These are phyloP conservation scores for Phoeniculus purpureus DNA, from an alignment of 2,797 vertebrate species.

Conservation along the genomic window DNA sequence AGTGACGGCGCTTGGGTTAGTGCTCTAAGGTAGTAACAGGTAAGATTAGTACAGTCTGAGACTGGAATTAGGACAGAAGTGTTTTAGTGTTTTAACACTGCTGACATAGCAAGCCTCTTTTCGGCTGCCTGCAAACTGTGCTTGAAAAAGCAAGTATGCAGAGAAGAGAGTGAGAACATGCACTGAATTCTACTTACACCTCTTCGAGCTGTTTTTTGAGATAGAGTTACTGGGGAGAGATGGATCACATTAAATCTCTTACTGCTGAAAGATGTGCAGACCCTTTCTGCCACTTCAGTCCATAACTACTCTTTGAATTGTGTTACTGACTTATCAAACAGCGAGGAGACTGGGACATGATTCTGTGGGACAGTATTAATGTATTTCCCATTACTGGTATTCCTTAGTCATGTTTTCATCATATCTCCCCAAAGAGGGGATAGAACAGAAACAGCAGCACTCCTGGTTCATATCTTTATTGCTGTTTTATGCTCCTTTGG, in stretches of 20 bases:
- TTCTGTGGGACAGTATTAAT: not conserved
- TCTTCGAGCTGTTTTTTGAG: conserved; percentile 47
- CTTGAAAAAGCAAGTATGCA: conserved; percentile 30
- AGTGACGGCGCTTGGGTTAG: not conserved
- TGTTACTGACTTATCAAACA: not conserved
- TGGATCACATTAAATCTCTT: not conserved
- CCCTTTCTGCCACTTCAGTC: not conserved
- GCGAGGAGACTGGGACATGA: not conserved
- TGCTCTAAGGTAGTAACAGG: not conserved
- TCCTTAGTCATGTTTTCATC: not conserved
- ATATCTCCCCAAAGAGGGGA: not conserved
- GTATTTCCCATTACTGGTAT: not conserved
- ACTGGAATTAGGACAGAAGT: conserved; percentile 17
- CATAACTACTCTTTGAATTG: not conserved
- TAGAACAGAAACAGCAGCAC: not conserved
- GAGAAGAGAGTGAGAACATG: conserved; percentile 29
- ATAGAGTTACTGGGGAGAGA: conserved; percentile 11
- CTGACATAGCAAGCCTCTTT: conserved; percentile 41
- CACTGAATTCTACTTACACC: conserved; percentile 19
- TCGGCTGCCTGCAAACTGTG: conserved; percentile 4
- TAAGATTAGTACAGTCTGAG: not conserved
- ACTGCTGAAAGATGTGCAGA: not conserved
- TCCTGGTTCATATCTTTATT: not conserved
- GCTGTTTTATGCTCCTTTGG: not conserved
- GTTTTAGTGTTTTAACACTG: conserved; percentile 7